Evolutionary conservation across 2,113 vertebrate species (phyloP).

Genomic region (Bettongia penicillata): DNA sequence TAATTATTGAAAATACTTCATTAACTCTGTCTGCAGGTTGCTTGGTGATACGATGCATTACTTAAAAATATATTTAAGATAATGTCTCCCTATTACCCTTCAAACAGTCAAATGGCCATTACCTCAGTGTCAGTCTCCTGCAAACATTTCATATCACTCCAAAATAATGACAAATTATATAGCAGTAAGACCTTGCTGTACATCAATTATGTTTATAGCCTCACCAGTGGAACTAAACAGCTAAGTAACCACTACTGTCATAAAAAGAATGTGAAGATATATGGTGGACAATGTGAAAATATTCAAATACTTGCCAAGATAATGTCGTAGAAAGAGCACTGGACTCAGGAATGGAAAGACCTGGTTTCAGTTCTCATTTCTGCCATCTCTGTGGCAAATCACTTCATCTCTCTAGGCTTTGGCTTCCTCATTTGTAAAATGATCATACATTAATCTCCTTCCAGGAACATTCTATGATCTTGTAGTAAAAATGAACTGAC

Average conservation of each 20-base stretch:
- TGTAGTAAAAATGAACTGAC: neutral
- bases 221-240: constrained; percentile 39
- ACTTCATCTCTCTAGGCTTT: neutral
- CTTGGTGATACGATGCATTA: constrained; percentile 38
- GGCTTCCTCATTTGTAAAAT: neutral
- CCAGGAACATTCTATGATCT: neutral
- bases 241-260: constrained; percentile 41
- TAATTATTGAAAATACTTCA: constrained; percentile 20
- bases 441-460: neutral
- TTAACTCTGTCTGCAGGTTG: neutral
- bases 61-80: neutral
- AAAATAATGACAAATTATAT: constrained; percentile 35
- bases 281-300: constrained; percentile 46
- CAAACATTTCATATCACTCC: constrained; percentile 1
- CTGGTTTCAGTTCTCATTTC: neutral
- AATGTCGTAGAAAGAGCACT: neutral
- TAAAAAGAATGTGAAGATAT: constrained; percentile 60
- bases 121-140: neutral
- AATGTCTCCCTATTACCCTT: constrained; percentile 34
- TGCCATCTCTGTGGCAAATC: neutral
- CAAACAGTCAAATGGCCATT: constrained; percentile 38
- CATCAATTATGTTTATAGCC: constrained; percentile 42
- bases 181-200: constrained; percentile 52
- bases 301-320: neutral
- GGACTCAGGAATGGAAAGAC: neutral